Conservation (phyloP, 2,113 vertebrate genomes). For the Sterrhoptilus dennistouni region DNA sequence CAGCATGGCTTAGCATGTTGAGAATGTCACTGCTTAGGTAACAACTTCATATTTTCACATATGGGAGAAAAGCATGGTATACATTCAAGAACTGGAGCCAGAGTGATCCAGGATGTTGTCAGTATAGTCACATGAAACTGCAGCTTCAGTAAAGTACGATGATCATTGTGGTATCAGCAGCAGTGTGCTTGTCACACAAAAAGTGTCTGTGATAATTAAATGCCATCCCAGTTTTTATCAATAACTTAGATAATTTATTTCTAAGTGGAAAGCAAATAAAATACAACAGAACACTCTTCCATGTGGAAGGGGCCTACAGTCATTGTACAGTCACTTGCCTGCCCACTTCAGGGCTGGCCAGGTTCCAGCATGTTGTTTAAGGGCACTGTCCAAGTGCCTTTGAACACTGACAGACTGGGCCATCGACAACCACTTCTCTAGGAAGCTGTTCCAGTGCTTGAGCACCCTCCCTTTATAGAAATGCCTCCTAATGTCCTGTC, state of each 20-base stretch:
- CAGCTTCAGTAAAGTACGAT: neutral
- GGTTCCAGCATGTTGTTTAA: neutral
- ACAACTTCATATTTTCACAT: neutral
- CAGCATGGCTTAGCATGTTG: no score
- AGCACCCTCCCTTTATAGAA: neutral
- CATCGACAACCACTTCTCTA: rapidly evolving
- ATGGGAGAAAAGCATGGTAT: neutral
- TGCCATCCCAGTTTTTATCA: neutral
- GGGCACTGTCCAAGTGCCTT: neutral
- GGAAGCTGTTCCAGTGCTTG: neutral
- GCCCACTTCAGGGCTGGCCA: neutral
- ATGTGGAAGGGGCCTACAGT: neutral
- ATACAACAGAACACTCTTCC: neutral
- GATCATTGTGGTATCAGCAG: neutral
- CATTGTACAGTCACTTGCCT: neutral
- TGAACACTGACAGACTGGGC: neutral
- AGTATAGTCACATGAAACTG: neutral
- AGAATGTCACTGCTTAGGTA: neutral
- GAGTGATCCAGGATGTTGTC: neutral
- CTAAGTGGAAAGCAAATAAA: neutral
- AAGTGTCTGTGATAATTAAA: neutral
- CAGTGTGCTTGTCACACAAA: neutral
- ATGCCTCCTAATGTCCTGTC: neutral
- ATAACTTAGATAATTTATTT: neutral
- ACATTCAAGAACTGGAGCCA: neutral